Conservation (phyloP, 2,113 vertebrate genomes). For the Phalacrocorax pelagicus region DNA sequence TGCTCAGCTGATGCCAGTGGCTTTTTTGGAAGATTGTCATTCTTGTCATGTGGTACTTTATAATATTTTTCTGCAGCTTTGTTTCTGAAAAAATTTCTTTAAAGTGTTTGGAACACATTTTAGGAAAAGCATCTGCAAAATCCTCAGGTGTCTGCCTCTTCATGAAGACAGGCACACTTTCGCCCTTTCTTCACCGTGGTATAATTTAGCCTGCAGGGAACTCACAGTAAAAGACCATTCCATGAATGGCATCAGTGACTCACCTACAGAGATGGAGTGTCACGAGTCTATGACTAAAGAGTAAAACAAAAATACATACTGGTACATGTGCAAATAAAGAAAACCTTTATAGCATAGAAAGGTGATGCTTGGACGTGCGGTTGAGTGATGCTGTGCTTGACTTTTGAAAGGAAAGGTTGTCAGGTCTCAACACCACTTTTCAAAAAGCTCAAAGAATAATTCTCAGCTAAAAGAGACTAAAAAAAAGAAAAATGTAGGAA, state of each 20-base stretch:
- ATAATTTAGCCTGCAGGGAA: not conserved
- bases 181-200: not conserved
- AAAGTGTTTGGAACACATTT: not conserved
- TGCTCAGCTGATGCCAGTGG: not conserved
- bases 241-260: not conserved
- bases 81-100: not conserved
- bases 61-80: not conserved
- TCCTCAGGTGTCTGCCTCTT: not conserved
- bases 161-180: not conserved
- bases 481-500: not conserved
- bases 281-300: not conserved
- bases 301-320: not conserved
- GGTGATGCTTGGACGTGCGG: not conserved
- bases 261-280: not conserved
- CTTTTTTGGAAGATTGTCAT: not conserved
- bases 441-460: not conserved
- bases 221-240: not conserved
- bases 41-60: not conserved
- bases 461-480: not conserved
- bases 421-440: not conserved
- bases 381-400: not conserved
- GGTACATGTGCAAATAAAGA: not conserved
- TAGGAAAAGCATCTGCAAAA: not conserved
- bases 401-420: not conserved
- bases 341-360: not conserved